Percentiles rank a stretch among this genome's conserved stretches.
Conservation (phyloP, 2,888 invertebrate genomes). For the Noctua fimbriata region DNA sequence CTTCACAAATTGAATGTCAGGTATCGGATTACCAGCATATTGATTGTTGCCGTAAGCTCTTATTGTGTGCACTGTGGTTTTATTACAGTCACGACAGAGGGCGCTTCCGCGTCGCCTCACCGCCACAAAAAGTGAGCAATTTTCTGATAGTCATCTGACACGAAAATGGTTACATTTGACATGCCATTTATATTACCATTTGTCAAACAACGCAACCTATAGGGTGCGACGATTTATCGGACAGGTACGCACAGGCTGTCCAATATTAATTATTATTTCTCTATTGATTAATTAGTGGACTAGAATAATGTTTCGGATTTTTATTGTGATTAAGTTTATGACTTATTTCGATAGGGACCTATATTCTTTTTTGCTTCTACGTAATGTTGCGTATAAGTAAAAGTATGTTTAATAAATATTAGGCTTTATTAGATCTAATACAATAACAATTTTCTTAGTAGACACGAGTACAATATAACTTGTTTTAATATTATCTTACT, state of each 20-base stretch:
- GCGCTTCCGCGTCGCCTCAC: conserved; percentile 77
- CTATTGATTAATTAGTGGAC: conserved; percentile 38
- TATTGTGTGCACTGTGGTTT: conserved; percentile 68
- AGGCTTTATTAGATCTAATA: conserved; percentile 12
- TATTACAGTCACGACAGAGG: conserved; percentile 80
- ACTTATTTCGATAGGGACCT: background rate
- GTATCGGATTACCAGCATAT: conserved; percentile 71
- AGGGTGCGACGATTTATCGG: conserved; percentile 55
- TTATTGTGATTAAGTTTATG: conserved; percentile 2
- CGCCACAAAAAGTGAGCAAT: conserved; percentile 87
- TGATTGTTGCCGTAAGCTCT: conserved; percentile 62
- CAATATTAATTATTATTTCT: conserved; percentile 26
- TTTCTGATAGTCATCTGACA: conserved; percentile 88
- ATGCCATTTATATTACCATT: conserved; percentile 88
- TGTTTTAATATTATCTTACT: background rate
- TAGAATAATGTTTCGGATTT: conserved; percentile 17
- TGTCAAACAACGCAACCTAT: conserved; percentile 77
- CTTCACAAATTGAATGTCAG: conserved; percentile 70
- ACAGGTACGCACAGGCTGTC: conserved; percentile 41
- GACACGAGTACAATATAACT: background rate
- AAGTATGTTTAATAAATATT: conserved; percentile 12
- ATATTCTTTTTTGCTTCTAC: background rate
- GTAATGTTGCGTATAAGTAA: conserved; percentile 8
- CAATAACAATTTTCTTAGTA: conserved; percentile 17
- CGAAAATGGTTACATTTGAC: conserved; percentile 86